phyloP scores from a whole-genome alignment of 2,888 invertebrate species.

The Zaprionus lineosus region DNA sequence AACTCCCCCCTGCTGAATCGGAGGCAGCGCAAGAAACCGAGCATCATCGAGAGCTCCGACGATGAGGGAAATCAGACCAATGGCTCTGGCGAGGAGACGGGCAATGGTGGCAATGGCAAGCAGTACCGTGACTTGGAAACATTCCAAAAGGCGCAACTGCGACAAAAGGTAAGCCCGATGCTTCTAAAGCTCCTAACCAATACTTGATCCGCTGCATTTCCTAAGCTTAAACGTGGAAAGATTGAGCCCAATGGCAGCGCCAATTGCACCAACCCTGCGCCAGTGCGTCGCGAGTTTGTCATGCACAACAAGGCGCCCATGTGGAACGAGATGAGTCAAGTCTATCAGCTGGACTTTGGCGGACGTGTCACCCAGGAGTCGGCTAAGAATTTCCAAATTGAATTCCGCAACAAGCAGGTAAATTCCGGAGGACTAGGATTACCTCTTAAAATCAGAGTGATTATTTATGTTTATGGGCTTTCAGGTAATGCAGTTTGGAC shows the following conservation, averaged over 20 bases:
- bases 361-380: slow-evolving; percentile 99
- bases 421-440: no score
- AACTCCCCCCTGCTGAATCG: slow-evolving; percentile 93
- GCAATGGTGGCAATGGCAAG: slow-evolving; percentile 84
- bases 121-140: slow-evolving; percentile 94
- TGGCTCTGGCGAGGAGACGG: slow-evolving; percentile 84
- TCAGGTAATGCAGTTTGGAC: slow-evolving; percentile 99
- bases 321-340: slow-evolving; percentile 99
- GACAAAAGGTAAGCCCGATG: slow-evolving; percentile 93
- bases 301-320: slow-evolving; percentile 99
- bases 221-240: slow-evolving; percentile 88
- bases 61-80: slow-evolving; percentile 87
- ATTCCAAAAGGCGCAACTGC: slow-evolving; percentile 94
- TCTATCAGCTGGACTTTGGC: slow-evolving; percentile 99
- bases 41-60: slow-evolving; percentile 90
- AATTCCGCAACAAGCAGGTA: slow-evolving; percentile 97
- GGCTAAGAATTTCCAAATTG: slow-evolving; percentile 99
- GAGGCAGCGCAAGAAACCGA: slow-evolving; percentile 88
- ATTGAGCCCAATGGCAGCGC: slow-evolving; percentile 84
- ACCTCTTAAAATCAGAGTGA: no score
- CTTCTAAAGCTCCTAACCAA: no score
- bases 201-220: not conserved
- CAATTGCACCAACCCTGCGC: slow-evolving; percentile 81
- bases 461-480: no score
- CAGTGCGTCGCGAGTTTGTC: slow-evolving; percentile 90